Evolutionary conservation across 2,113 vertebrate species (phyloP).

Genomic region (Anolis sagrei): DNA sequence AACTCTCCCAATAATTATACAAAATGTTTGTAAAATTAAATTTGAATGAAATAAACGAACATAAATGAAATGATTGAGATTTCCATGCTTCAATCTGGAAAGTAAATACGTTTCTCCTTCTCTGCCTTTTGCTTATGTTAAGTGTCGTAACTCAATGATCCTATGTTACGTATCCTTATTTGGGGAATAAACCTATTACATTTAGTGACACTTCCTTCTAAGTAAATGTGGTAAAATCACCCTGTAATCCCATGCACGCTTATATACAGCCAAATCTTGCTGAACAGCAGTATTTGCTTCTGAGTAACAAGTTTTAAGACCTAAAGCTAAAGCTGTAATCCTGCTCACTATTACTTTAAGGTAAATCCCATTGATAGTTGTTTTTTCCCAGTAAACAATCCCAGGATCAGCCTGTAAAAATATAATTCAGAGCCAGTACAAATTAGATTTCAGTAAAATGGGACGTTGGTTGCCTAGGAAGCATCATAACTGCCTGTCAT

Average conservation of each 20-base stretch:
- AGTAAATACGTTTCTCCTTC: background rate
- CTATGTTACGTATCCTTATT: background rate
- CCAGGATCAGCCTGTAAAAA: background rate
- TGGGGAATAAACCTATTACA: background rate
- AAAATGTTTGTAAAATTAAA: background rate
- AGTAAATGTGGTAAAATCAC: background rate
- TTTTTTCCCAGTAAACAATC: background rate
- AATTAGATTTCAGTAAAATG: background rate
- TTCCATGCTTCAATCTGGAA: constrained; percentile 24
- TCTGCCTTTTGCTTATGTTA: background rate
- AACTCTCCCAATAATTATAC: background rate
- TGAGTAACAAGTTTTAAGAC: background rate
- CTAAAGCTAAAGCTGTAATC: background rate
- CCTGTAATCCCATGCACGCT: background rate
- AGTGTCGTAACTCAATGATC: background rate
- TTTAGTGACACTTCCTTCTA: background rate
- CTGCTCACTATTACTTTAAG: background rate
- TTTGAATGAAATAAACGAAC: background rate
- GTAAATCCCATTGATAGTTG: constrained; percentile 5
- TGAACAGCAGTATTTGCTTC: background rate
- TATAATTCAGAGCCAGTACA: background rate
- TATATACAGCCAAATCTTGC: background rate
- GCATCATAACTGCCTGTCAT: background rate
- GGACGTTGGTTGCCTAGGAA: background rate
- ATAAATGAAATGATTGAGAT: background rate